These are phyloP conservation scores for Dasypogon diadema DNA, from an alignment of 2,888 invertebrate genomes.

Conservation along the genomic window DNA sequence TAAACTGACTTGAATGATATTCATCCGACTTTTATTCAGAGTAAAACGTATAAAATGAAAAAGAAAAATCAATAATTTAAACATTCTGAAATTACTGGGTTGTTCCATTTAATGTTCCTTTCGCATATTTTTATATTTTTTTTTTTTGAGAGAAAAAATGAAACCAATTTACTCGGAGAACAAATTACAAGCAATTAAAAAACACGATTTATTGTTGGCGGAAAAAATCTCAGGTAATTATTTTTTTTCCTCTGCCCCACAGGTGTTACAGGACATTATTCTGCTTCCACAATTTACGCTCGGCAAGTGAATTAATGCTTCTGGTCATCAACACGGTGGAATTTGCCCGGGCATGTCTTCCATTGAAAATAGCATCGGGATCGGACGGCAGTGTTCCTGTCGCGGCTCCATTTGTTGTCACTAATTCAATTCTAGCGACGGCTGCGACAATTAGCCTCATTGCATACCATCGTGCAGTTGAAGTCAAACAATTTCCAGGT, in stretches of 20 bases:
- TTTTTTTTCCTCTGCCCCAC: constrained; percentile 3
- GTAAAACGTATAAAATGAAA: too few relatives aligned
- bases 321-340: constrained; percentile 65
- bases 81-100: too few relatives aligned
- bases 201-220: background rate
- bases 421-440: constrained; percentile 63
- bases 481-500: constrained; percentile 65
- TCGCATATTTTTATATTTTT: too few relatives aligned
- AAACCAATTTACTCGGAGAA: constrained; percentile 1
- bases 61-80: too few relatives aligned
- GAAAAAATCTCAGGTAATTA: constrained; percentile 5
- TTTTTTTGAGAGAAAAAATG: background rate
- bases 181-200: constrained; percentile 11
- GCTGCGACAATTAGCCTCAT: constrained; percentile 64
- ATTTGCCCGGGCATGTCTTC: constrained; percentile 63
- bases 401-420: constrained; percentile 60
- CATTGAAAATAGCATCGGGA: constrained; percentile 54
- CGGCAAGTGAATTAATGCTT: constrained; percentile 63
- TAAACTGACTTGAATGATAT: too few relatives aligned
- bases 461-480: constrained; percentile 65
- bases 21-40: too few relatives aligned
- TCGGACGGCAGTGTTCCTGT: constrained; percentile 18
- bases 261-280: constrained; percentile 61
- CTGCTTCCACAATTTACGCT: constrained; percentile 67
- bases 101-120: background rate